Conservation (phyloP, 2,888 invertebrate genomes). For the Tenodera sinensis region DNA sequence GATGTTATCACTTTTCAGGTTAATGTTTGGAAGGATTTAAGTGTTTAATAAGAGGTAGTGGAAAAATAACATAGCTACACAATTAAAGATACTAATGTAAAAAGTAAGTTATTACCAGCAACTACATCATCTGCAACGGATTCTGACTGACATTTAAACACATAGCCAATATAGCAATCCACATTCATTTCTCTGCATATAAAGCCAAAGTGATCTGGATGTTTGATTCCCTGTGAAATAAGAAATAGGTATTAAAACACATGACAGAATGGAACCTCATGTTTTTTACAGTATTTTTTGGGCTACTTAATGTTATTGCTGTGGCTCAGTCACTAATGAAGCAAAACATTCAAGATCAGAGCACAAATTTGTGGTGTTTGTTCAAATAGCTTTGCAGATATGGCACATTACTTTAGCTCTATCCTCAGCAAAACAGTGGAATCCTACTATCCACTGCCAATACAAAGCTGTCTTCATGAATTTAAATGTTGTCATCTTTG, state of each 20-base stretch:
- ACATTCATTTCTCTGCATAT: constrained; percentile 75
- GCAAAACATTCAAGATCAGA: not conserved
- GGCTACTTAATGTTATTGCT: not conserved
- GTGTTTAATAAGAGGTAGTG: no score
- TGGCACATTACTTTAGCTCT: no score
- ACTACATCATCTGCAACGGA: constrained; percentile 79
- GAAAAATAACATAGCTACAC: no score
- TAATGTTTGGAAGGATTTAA: no score
- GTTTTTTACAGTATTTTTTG: not conserved
- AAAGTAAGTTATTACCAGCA: constrained; percentile 50
- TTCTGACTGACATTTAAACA: constrained; percentile 85
- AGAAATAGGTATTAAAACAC: not conserved
- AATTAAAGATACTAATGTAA: not conserved
- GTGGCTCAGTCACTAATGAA: not conserved
- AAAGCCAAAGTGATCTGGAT: constrained; percentile 88
- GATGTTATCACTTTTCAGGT: no score
- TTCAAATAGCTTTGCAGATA: no score
- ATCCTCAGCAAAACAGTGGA: no score
- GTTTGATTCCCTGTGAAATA: constrained; percentile 62
- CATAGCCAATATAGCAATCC: constrained; percentile 75
- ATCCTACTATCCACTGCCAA: no score
- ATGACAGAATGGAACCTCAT: not conserved
- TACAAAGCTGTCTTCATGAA: no score
- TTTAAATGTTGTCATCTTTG: no score
- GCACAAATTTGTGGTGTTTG: no score